Conservation (phyloP, 1,140 invertebrate genomes). For the Cyclargus thomasi region DNA sequence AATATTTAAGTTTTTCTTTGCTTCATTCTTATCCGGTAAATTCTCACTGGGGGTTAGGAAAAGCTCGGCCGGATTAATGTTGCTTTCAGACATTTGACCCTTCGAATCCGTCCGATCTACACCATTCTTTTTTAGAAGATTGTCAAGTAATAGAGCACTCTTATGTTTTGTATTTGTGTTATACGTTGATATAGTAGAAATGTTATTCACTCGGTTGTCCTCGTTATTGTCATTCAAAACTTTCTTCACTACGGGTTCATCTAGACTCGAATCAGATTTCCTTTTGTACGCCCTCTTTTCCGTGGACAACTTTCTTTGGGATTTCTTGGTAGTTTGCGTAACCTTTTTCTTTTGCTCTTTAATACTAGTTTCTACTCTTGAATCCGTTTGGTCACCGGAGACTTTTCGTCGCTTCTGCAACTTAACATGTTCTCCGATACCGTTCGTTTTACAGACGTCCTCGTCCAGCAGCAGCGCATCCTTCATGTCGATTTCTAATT, state of each 20-base stretch:
- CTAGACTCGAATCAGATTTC: slow-evolving; percentile 42
- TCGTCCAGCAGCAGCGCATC: slow-evolving; percentile 56
- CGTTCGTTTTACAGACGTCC: slow-evolving; percentile 66
- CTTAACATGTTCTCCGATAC: slow-evolving; percentile 74
- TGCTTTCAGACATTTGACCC: slow-evolving; percentile 49
- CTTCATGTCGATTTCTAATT: slow-evolving; percentile 70
- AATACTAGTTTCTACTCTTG: slow-evolving; percentile 47
- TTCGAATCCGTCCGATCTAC: slow-evolving; percentile 69
- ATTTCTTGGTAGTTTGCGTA: slow-evolving; percentile 41
- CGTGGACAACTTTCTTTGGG: slow-evolving; percentile 38
- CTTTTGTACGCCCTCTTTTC: slow-evolving; percentile 58
- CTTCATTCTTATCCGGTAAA: slow-evolving; percentile 37
- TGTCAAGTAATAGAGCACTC: slow-evolving; percentile 71
- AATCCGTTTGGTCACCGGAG: slow-evolving; percentile 59
- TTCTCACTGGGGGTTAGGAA: slow-evolving; percentile 58
- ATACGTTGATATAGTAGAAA: slow-evolving; percentile 34
- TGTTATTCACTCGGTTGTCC: slow-evolving; percentile 43
- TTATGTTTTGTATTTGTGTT: slow-evolving; percentile 65
- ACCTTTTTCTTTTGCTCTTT: slow-evolving; percentile 59
- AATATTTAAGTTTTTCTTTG: slow-evolving; percentile 64
- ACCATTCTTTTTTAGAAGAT: slow-evolving; percentile 75
- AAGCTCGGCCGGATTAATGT: slow-evolving; percentile 61
- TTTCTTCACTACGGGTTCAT: slow-evolving; percentile 48
- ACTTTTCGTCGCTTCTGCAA: slow-evolving; percentile 76
- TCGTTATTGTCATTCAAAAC: slow-evolving; percentile 43